Evolutionary conservation across 2,113 vertebrate genomes (phyloP), one percentile per base, ranked within the genome.

Genomic region (Nymphicus hollandicus): DNA sequence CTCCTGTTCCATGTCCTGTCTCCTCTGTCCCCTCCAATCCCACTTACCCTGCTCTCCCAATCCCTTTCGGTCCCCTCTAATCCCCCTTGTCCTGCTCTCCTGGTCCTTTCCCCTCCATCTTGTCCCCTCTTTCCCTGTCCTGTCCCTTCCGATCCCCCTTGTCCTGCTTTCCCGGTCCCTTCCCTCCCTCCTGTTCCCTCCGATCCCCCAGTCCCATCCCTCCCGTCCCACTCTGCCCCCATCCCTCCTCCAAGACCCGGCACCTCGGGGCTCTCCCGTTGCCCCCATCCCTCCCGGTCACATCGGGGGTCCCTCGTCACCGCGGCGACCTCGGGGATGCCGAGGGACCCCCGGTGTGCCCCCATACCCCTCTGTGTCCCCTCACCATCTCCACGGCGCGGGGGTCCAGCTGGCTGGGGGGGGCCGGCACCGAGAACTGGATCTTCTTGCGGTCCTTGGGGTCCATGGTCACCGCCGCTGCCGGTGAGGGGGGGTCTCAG

Each of bases 301-400:
- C 6, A 9, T 37, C 43, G 39, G 72, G 72, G 46, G 29, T 83
- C 85, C 58, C 66, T 65, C 44, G 44, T 58, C 44, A 19, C 8
- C 11, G 60, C 46, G n/a, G 33, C 33, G 66, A 69, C 28, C 47
- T 64, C 0, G 35, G 55, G 33, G 9, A 7, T 1, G 23, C 19
- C 5, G 16, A 17, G 81, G 35, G 58, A 50, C 58, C 52, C 55
- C 49, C 25, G 5, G 8, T 1, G 2, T 52, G 41, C 31, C 56
- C 68, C 87, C 39, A 4, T 24, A 29, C 37, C 47, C 39, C 6
- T 3, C 5, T 6, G 9, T n/a, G 58, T 65, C 27, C 13, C 66
- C 99, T 98, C 98, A 99, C 99, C 99, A 99, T 99, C 98, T 99
- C 99, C 72, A 99, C 99, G 94, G 99, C 99, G 80, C 99, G 98